Percentiles rank a stretch among this genome's conserved stretches.
phyloP scores from a whole-genome alignment of 2,797 vertebrate genomes.

The Tauraco hartlaubi region DNA sequence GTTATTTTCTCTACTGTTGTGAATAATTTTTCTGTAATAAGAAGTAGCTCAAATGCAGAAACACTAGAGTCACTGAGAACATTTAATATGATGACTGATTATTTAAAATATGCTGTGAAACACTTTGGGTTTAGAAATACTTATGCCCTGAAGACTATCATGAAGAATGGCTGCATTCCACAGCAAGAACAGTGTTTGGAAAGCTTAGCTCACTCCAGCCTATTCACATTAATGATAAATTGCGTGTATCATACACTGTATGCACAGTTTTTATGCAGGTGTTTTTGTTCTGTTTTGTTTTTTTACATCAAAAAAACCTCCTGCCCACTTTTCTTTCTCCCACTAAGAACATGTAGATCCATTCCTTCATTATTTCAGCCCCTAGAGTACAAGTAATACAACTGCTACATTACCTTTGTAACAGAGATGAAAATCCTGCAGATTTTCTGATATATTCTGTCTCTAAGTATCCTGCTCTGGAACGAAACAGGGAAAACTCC shows the following conservation, averaged over 20 bases:
- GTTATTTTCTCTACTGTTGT: slow-evolving; percentile 63
- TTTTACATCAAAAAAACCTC: background rate
- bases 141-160: slow-evolving; percentile 81
- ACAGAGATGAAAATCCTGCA: background rate
- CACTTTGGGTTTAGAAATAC: slow-evolving; percentile 79
- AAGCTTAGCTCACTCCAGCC: slow-evolving; percentile 33
- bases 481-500: background rate
- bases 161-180: slow-evolving; percentile 82
- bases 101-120: slow-evolving; percentile 79
- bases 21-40: slow-evolving; percentile 66
- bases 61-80: slow-evolving; percentile 69
- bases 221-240: slow-evolving; percentile 53
- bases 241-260: background rate
- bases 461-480: background rate
- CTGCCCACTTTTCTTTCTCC: background rate
- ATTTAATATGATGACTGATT: slow-evolving; percentile 78
- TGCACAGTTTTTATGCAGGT: slow-evolving; percentile 33
- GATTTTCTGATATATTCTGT: background rate
- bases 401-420: background rate
- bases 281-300: background rate
- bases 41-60: slow-evolving; percentile 78
- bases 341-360: background rate
- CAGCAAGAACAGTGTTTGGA: slow-evolving; percentile 73
- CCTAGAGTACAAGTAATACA: background rate
- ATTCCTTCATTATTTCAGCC: background rate